Evolutionary conservation across 2,888 invertebrate species (phyloP), one percentile per base, ranked within the genome.

Genomic region (Spilarctia lutea): DNA sequence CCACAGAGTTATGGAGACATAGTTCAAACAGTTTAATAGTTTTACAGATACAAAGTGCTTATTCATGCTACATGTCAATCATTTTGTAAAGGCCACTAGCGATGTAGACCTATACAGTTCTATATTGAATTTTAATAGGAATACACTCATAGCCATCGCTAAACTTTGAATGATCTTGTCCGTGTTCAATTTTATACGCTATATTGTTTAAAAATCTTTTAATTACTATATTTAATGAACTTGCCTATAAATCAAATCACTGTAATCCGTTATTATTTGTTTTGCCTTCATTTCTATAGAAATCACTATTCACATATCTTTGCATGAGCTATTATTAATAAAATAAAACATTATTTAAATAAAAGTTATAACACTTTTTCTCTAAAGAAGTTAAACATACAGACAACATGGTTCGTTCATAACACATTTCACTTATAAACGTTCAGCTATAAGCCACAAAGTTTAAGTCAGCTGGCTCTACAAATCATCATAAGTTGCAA

Each of bases 401-500:
- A 63, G 42, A 72, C n/a, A 56, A 73, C 48, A 65, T 2, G n/a
- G 35, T 33, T 6, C 20, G 20, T 71, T 42, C 30, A 65, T n/a
- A 60, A 67, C n/a, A 75, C 30, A 68, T 68, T 68, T 52, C 60
- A 60, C 24, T 35, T 69, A 42, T 45, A 81, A 77, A 80, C 76
- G 79, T 79, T 80, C 74, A 68, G 80, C 74, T 80, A 73, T 73
- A 75, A 82, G 77, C 81, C 81, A 84, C 85, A 83, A 93, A 92
- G 87, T 93, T 91, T 82, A 87, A 90, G 89, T 89, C 89, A 88
- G 88, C 81, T 20, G 81, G 79, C 81, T 83, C 89, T 88, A 93
- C 94, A 94, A 94, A 94, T 94, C 94, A 94, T 91, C 89, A 90
- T 93, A 93, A 93, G 89, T 91, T 89, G 93, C 93, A 94, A 94